These are phyloP conservation scores for Tetranychus cinnabarinus DNA, from an alignment of 1,140 invertebrate species.

Conservation along the genomic window DNA sequence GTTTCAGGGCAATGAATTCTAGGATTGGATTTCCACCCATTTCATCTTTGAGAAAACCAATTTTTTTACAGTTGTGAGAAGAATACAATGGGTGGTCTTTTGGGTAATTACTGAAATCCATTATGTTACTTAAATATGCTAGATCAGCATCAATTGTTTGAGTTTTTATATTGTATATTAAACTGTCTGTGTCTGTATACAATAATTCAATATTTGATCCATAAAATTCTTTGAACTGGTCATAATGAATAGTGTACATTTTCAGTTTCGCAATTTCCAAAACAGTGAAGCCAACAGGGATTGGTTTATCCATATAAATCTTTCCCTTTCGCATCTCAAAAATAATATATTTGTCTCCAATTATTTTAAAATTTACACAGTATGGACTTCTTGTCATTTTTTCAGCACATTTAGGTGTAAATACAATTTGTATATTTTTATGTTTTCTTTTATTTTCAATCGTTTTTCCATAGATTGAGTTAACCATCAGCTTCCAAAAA, in stretches of 20 bases:
- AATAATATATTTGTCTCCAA: too few relatives aligned
- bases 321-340: too few relatives aligned
- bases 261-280: too few relatives aligned
- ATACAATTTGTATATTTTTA: too few relatives aligned
- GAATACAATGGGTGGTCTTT: slow-evolving; percentile 1
- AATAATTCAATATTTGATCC: slow-evolving; percentile 14
- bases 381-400: too few relatives aligned
- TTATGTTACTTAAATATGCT: not conserved
- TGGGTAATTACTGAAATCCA: not conserved
- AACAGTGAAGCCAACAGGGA: too few relatives aligned
- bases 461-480: slow-evolving; percentile 25
- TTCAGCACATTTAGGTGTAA: too few relatives aligned
- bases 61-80: slow-evolving; percentile 24
- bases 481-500: slow-evolving; percentile 23
- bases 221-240: slow-evolving; percentile 17
- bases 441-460: slow-evolving; percentile 26
- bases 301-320: too few relatives aligned
- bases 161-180: slow-evolving; percentile 20
- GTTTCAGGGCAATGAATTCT: slow-evolving; percentile 21
- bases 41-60: slow-evolving; percentile 28
- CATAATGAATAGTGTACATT: slow-evolving; percentile 16
- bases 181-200: slow-evolving; percentile 24
- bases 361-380: too few relatives aligned
- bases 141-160: slow-evolving; percentile 23
- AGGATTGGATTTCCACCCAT: slow-evolving; percentile 18